Base-by-base conservation (phyloP, 2,113 vertebrate genomes). In the Sula dactylatra region DNA sequence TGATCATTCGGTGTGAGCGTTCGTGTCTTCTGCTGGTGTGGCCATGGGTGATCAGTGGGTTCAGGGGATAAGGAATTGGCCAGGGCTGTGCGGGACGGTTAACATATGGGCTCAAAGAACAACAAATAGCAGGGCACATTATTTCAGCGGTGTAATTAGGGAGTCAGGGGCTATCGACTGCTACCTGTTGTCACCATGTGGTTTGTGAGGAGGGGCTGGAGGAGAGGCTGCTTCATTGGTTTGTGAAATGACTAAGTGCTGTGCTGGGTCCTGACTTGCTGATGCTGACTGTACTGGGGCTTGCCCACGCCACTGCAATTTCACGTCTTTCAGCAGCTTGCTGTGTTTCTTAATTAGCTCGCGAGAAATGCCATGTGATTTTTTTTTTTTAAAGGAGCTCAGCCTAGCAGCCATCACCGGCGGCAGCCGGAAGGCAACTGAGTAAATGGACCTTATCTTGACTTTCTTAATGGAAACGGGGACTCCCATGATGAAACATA, bases 261-360 rank as follows among this genome's bases (percentile, higher is more conserved):
- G 31, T 38, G 91, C 76, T 83, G 70, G 81, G 93, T 80, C 79
- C 78, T 91, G 93, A 91, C 96, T 94, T 97, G 96, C 95, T 96
- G 80, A 42, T 56, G 76, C 6, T 95, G 96, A 94, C 96, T 96
- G 90, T 94, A 90, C 71, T 0, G 2, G 71, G 52, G 54, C 82
- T 92, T 87, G 92, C 70, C 93, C 78, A 78, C 1, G 49, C 95
- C 3, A 0, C 25, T 40, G 88, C 88, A 90, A 42, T 79, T 76
- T 25, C 92, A 93, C 73, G 61, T 84, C 93, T 96, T 96, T 91
- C 92, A 90, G 93, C 93, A 91, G 70, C 78, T 96, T 10, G 2
- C 54, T 56, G 17, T 20, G 49, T 65, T 93, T 84, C 83, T 49
- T 95, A 92, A 94, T 91, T 59, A 77, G 58, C 44, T 88, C 2